Evolutionary conservation across 2,113 vertebrate species (phyloP), one percentile per base, ranked within the genome.

Genomic region (Andinoacara biseriatus): DNA sequence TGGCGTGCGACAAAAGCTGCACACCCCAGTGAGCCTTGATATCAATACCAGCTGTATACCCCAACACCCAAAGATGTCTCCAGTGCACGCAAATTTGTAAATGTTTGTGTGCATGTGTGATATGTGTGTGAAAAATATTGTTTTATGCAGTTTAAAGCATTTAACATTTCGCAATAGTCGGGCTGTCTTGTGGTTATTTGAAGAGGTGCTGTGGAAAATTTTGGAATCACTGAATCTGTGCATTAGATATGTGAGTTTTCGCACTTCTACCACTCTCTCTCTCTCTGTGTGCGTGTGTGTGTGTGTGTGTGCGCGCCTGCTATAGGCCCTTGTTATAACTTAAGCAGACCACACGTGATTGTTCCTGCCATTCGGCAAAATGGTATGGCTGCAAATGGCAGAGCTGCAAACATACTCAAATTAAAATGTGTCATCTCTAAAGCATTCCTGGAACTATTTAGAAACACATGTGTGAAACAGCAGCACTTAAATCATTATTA

Each of bases 1-100:
- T 91, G 92, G 91, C 83, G 86, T 92, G 91, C 77, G 83, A 94
- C 75, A 74, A 90, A 84, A 87, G 82, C 86, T 86, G 86, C 92
- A 87, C 91, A 92, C 76, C 82, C 90, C 87, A 89, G 89, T 61
- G 38, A 13, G 38, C 85, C 62, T 43, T 80, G 83, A 94, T 92
- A 96, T 95, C 89, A 95, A 93, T 91, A 85, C 90, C 93, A 95
- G 94, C 93, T 95, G 94, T 92, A 77, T 65, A 76, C 76, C 79
- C 88, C 85, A 75, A 93, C 76, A 88, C 82, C 84, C 86, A 58
- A 33, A 81, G 58, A 86, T 75, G 80, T 88, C 84, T 91, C n/a
- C 79, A 78, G 33, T 38, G 76, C 58, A 82, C 76, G 60, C 72
- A 58, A 33, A 67, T 58, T 35, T 61, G 74, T 89, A n/a, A 74